These are phyloP conservation scores for Thymallus thymallus DNA, from an alignment of 2,113 vertebrate genomes.

Conservation along the genomic window DNA sequence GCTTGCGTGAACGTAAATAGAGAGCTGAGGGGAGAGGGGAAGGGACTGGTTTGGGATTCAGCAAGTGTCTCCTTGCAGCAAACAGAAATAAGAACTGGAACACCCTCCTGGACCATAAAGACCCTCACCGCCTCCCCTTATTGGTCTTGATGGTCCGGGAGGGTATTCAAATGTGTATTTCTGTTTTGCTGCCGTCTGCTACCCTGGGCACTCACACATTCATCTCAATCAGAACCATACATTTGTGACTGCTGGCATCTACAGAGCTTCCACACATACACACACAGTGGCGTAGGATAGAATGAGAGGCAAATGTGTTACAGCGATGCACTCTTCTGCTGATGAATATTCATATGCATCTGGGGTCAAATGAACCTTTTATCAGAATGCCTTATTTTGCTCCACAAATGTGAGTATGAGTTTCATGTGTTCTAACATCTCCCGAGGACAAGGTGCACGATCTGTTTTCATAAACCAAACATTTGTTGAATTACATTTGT, in stretches of 20 bases:
- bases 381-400: conserved; percentile 1
- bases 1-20: too few relatives aligned
- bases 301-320: conserved; percentile 17
- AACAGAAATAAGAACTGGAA: too few relatives aligned
- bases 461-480: neutral
- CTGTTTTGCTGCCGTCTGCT: neutral
- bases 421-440: conserved; percentile 9
- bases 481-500: too few relatives aligned
- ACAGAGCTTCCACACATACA: neutral
- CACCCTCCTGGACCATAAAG: too few relatives aligned
- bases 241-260: conserved; percentile 2
- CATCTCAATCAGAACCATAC: neutral
- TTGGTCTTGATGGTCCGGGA: too few relatives aligned
- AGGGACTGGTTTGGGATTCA: too few relatives aligned
- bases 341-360: conserved; percentile 53
- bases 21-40: too few relatives aligned
- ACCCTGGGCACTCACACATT: too few relatives aligned
- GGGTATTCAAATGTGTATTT: too few relatives aligned
- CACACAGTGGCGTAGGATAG: conserved; percentile 7
- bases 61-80: too few relatives aligned
- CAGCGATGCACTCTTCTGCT: neutral
- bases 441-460: neutral
- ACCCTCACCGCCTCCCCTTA: too few relatives aligned
- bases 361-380: conserved; percentile 20
- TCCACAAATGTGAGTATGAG: neutral